Base-by-base conservation (phyloP, 2,797 vertebrate genomes). In the Melanogrammus aeglefinus region DNA sequence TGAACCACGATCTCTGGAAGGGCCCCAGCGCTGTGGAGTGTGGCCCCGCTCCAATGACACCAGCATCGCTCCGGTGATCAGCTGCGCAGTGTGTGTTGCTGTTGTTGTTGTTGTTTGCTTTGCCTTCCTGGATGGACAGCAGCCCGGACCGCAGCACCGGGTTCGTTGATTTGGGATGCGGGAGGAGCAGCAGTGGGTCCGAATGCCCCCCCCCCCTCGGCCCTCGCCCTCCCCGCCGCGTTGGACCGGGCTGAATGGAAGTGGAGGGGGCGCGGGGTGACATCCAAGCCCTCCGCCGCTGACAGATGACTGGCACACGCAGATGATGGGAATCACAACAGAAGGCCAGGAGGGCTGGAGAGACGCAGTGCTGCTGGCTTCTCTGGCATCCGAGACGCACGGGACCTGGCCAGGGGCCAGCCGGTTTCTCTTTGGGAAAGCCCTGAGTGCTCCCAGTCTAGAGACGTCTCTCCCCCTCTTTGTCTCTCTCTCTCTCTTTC, bases 401-500 rank as follows among this genome's bases (percentile, higher is more conserved):
- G 81, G 83, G 79, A 84, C 72, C 83, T 92, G 92, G 92, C 85
- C 84, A 74, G 75, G 14, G 18, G 83, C 92, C 89, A 91, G 88
- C 84, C 86, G 85, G 85, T 92, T 90, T 91, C 93, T 92, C 87
- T 88, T 80, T 90, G 88, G 91, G 91, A 92, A 93, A 92, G 90
- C 91, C 92, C 91, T 76, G 79, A 91, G 86, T 87, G 86, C 84
- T 83, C 84, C 90, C 85, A 86, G 87, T 83, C 85, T 90, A 83
- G 78, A 86, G 86, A 88, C 78, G 36, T 21, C 36, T 41, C 31
- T 35, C 41, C 10, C 41, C 14, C 4, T 51, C 47, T 16, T 5
- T 5, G 4, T 51, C 13, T 51, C 47, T 51, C 47, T 16, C 47
- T 2, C 47, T 44, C 14, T 35, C 47, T 16, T 16, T 51, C 14